These are phyloP conservation scores for Mylabris sibirica DNA, from an alignment of 2,888 invertebrate genomes.

Conservation along the genomic window DNA sequence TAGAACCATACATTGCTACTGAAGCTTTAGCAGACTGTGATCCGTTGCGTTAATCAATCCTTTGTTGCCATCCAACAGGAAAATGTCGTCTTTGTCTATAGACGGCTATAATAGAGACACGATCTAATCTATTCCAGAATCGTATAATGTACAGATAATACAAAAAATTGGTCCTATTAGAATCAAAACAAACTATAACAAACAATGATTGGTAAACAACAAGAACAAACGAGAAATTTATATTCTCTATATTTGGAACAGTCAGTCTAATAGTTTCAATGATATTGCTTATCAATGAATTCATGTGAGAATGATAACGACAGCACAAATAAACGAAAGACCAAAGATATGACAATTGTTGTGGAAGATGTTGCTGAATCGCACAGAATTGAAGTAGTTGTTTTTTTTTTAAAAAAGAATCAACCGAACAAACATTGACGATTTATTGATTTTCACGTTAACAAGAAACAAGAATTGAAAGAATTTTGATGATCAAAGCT, in stretches of 20 bases:
- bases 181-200: not conserved
- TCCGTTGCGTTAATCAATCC: conserved; percentile 11
- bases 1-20: not conserved
- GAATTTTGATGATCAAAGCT: not conserved
- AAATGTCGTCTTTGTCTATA: conserved; percentile 8
- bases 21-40: not conserved
- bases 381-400: not conserved
- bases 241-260: not conserved
- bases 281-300: conserved; percentile 2
- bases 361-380: not conserved
- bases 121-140: conserved; percentile 9
- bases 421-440: not conserved
- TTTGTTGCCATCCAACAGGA: conserved; percentile 9
- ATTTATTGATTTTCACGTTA: not conserved
- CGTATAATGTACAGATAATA: not conserved
- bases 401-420: not conserved
- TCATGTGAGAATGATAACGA: conserved; percentile 3
- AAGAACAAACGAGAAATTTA: not conserved
- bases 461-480: not conserved
- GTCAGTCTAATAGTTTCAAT: not conserved
- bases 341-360: not conserved
- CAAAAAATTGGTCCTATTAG: not conserved
- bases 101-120: not conserved
- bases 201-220: not conserved
- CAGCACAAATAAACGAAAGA: not conserved